Conservation (phyloP, 1,140 invertebrate species). For the Pseudomyrmex concolor region DNA sequence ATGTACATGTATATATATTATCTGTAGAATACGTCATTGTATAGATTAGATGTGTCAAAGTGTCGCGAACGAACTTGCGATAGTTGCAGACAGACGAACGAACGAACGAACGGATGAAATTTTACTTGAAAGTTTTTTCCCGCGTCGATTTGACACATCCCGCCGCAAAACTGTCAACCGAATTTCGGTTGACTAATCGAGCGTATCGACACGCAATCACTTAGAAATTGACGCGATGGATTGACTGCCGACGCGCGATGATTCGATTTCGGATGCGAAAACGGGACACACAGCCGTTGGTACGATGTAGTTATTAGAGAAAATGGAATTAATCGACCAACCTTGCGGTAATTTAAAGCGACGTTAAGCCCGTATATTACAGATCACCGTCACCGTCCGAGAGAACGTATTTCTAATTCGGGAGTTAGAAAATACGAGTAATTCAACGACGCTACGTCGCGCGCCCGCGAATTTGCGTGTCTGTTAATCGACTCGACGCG, state of each 20-base stretch:
- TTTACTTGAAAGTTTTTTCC: slow-evolving; percentile 19
- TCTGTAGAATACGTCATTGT: background rate
- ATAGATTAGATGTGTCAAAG: background rate
- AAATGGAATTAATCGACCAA: slow-evolving; percentile 55
- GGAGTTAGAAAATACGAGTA: background rate
- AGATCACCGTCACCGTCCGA: background rate
- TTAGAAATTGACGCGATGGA: slow-evolving; percentile 71
- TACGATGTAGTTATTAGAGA: slow-evolving; percentile 55
- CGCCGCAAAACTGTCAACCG: slow-evolving; percentile 4
- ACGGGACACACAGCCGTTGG: slow-evolving; percentile 34
- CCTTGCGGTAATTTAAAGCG: slow-evolving; percentile 21
- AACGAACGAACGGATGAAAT: no score
- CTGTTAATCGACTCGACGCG: background rate
- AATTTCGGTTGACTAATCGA: slow-evolving; percentile 64
- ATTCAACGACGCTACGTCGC: background rate
- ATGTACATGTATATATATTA: background rate
- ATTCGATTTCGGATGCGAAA: slow-evolving; percentile 66
- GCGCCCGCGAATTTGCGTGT: background rate
- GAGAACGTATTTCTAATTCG: background rate
- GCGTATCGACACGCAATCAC: slow-evolving; percentile 67
- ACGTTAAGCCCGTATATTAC: background rate
- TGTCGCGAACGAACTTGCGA: background rate
- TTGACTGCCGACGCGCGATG: slow-evolving; percentile 66
- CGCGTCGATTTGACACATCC: slow-evolving; percentile 18
- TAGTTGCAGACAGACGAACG: background rate